Conservation (phyloP, 2,888 invertebrate species). For the Cosmopolites sordidus region DNA sequence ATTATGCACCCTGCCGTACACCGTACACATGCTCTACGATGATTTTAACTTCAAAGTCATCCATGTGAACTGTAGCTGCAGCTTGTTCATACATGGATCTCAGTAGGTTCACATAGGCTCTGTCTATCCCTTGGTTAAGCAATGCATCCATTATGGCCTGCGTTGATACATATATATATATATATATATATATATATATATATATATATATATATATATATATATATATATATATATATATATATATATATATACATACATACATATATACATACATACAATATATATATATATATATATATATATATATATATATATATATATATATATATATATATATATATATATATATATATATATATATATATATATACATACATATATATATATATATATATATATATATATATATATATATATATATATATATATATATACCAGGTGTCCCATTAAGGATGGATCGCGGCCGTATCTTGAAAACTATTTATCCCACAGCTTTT, state of each 20-base stretch:
- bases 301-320: constrained; percentile 2
- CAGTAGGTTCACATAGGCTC: too few species aligned
- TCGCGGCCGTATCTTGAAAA: too few species aligned
- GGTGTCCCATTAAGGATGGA: too few species aligned
- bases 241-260: constrained; percentile 6
- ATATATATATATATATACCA: constrained; percentile 7
- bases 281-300: constrained; percentile 2
- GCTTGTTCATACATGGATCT: too few species aligned
- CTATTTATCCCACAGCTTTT: not conserved
- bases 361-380: constrained; percentile 14
- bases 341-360: constrained; percentile 13
- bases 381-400: constrained; percentile 15
- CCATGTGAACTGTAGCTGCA: too few species aligned
- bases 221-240: constrained; percentile 2
- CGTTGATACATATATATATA: too few species aligned
- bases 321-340: constrained; percentile 7
- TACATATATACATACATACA: not conserved
- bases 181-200: too few species aligned
- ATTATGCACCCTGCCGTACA: too few species aligned
- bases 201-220: constrained; percentile 2
- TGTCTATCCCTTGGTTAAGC: too few species aligned
- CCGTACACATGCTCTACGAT: too few species aligned
- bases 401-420: constrained; percentile 10
- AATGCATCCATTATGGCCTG: too few species aligned
- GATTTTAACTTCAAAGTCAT: too few species aligned